A percentile compares a stretch with the other conserved stretches of the same genome.
Conservation (phyloP, 2,888 invertebrate genomes). For the Andrena fulva region DNA sequence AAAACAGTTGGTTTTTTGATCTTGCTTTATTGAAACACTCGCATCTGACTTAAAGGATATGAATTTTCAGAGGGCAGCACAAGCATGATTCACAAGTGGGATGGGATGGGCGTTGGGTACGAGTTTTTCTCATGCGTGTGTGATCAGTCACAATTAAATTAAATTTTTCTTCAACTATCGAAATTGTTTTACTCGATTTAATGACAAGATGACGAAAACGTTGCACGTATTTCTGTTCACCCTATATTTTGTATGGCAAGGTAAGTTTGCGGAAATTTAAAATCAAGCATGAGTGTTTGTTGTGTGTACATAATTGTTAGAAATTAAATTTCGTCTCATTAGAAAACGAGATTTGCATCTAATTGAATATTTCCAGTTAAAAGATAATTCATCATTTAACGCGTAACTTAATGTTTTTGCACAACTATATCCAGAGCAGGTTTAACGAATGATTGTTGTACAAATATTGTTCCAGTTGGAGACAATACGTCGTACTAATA, state of each 20-base stretch:
- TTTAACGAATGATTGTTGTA: background rate
- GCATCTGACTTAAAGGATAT: background rate
- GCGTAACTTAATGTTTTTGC: background rate
- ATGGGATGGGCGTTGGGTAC: conserved; percentile 52
- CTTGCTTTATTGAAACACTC: too few species aligned
- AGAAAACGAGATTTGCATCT: background rate
- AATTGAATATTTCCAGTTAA: background rate
- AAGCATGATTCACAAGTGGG: conserved; percentile 44
- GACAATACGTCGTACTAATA: background rate
- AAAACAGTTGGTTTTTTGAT: too few species aligned
- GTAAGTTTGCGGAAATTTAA: conserved; percentile 38
- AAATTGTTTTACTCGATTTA: conserved; percentile 23
- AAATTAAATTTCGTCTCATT: background rate
- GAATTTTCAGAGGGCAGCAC: conserved; percentile 43
- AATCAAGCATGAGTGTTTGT: conserved; percentile 1
- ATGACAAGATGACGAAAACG: conserved; percentile 47
- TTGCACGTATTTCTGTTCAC: conserved; percentile 15
- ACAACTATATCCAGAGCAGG: background rate
- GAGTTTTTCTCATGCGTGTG: conserved; percentile 1
- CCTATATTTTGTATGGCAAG: conserved; percentile 40
- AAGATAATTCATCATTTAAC: background rate
- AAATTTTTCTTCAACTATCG: background rate
- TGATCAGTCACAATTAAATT: background rate
- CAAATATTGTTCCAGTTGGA: too few species aligned
- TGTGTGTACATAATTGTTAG: background rate